Percentiles rank a stretch among this genome's conserved stretches.
These are phyloP conservation scores for Agonopterix subpropinquella DNA, from an alignment of 2,888 invertebrate species.

Conservation along the genomic window DNA sequence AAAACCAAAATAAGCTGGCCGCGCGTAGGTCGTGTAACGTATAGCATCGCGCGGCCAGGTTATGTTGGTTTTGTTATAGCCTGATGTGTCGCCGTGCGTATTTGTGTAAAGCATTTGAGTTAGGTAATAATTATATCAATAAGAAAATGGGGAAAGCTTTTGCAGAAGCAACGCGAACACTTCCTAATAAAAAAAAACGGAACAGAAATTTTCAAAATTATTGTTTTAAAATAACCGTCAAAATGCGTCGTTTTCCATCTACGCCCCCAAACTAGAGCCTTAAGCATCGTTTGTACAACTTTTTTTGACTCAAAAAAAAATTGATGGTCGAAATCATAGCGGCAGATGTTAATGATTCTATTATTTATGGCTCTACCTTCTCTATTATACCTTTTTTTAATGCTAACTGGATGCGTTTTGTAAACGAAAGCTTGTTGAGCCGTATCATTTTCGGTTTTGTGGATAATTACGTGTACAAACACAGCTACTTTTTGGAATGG, in stretches of 20 bases:
- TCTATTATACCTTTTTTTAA: constrained; percentile 43
- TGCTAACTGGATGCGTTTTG: constrained; percentile 19
- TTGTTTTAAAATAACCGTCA: constrained; percentile 56
- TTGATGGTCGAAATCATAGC: constrained; percentile 59
- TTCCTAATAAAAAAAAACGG: no score
- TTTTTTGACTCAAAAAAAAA: constrained; percentile 51
- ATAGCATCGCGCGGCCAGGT: no score
- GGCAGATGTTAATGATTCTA: constrained; percentile 75
- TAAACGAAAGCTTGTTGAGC: constrained; percentile 28
- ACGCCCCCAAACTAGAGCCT: constrained; percentile 39
- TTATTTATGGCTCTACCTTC: constrained; percentile 63
- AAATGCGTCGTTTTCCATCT: constrained; percentile 51
- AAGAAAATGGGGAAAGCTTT: no score
- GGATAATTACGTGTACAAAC: constrained; percentile 22
- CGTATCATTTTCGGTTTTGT: constrained; percentile 38
- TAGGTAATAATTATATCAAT: no score
- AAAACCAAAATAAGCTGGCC: no score
- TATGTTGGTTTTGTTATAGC: no score
- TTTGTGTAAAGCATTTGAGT: no score
- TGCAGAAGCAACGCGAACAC: no score
- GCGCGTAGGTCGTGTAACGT: no score
- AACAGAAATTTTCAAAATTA: constrained; percentile 20
- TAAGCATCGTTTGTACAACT: constrained; percentile 26
- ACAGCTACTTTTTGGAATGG: neutral
- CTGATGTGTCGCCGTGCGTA: no score